A percentile compares a stretch with the other conserved stretches of the same genome.
phyloP scores from a whole-genome alignment of 2,797 vertebrate genomes.

The Poeciliopsis gracilis region DNA sequence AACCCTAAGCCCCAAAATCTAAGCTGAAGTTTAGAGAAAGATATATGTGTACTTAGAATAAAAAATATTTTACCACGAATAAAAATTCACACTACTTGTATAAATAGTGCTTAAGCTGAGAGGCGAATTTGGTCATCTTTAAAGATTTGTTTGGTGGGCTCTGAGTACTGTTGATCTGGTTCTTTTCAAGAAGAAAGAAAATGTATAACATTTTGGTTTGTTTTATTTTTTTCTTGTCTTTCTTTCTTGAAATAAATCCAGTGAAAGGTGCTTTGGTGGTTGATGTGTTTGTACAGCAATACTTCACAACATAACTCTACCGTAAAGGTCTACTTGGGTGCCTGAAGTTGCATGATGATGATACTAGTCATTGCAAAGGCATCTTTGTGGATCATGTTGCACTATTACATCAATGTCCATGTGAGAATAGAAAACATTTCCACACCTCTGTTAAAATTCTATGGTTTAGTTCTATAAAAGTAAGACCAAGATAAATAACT shows the following conservation, averaged over 20 bases:
- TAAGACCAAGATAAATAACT: neutral
- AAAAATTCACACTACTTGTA: constrained; percentile 62
- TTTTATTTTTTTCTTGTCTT: constrained; percentile 34
- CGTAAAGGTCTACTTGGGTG: neutral
- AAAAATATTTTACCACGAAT: constrained; percentile 50
- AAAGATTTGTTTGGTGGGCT: constrained; percentile 57
- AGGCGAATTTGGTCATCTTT: constrained; percentile 54
- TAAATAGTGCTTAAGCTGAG: constrained; percentile 60
- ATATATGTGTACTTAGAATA: constrained; percentile 58
- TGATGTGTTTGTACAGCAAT: constrained; percentile 21
- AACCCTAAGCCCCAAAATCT: constrained; percentile 41
- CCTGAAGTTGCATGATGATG: constrained; percentile 1
- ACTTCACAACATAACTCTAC: neutral
- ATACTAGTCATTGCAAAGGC: constrained; percentile 14
- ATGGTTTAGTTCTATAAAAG: neutral
- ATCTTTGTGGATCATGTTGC: constrained; percentile 17
- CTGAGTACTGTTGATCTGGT: constrained; percentile 63
- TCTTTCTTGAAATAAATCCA: constrained; percentile 81
- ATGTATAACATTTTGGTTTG: constrained; percentile 52
- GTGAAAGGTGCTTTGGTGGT: constrained; percentile 59
- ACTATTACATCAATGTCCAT: neutral
- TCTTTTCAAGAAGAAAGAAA: constrained; percentile 58
- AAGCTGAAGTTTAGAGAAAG: constrained; percentile 43
- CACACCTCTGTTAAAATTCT: neutral
- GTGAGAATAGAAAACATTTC: constrained; percentile 17